Conservation (phyloP, 2,797 vertebrate species). For the Periparus ater region DNA sequence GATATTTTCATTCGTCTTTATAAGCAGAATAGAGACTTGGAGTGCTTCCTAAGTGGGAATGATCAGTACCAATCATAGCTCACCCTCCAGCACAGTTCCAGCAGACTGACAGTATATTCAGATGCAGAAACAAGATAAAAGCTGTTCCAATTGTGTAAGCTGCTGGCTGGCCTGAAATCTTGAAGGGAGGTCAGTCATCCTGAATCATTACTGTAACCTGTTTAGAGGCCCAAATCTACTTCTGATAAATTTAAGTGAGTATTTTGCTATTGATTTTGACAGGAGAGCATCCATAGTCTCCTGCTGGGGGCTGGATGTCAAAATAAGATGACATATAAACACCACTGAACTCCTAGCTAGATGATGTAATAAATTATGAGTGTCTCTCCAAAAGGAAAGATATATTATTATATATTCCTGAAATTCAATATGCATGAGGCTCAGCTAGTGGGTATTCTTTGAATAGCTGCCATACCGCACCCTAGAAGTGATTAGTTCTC, state of each 20-base stretch:
- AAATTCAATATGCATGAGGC: neutral
- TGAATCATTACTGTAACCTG: conserved; percentile 2
- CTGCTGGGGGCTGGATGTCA: neutral
- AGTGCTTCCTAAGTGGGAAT: neutral
- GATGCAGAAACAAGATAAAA: neutral
- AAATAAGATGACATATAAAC: neutral
- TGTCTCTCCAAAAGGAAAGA: neutral
- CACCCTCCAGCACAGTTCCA: neutral
- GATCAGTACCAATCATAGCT: neutral
- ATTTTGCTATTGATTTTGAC: neutral
- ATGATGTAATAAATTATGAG: neutral
- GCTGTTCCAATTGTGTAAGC: neutral
- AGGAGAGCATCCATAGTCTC: neutral
- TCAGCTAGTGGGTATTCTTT: neutral
- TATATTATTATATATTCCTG: neutral
- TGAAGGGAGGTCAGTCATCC: neutral
- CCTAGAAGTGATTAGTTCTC: neutral
- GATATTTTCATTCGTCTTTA: neutral
- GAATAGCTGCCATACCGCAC: neutral
- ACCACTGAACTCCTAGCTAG: neutral
- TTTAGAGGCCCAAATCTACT: neutral
- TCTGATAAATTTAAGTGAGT: neutral
- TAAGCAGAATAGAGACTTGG: neutral
- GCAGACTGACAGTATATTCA: neutral
- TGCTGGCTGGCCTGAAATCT: neutral